phyloP scores from a whole-genome alignment of 2,888 invertebrate genomes.

The Cacoxenus indagator region DNA sequence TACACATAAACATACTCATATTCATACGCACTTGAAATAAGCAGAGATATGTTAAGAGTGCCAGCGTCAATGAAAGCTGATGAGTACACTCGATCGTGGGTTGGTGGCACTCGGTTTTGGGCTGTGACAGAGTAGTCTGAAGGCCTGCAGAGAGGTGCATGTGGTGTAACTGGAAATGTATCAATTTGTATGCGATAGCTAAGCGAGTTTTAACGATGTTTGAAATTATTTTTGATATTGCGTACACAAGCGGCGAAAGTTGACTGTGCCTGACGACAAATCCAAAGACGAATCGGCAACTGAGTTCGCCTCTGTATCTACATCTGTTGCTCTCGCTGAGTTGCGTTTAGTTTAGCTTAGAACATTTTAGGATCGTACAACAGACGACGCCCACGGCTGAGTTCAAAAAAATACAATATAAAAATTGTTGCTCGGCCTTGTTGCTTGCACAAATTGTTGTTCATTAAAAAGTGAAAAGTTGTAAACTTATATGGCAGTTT shows the following conservation, averaged over 20 bases:
- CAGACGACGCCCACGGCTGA: not conserved
- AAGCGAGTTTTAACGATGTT: slow-evolving; percentile 67
- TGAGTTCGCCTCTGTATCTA: not conserved
- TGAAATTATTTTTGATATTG: slow-evolving; percentile 59
- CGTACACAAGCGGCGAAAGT: slow-evolving; percentile 48
- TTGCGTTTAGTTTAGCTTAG: too few species aligned
- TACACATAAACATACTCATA: slow-evolving; percentile 24
- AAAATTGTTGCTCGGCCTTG: slow-evolving; percentile 33
- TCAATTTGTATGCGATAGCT: slow-evolving; percentile 66
- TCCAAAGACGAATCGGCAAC: not conserved
- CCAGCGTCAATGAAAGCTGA: slow-evolving; percentile 12
- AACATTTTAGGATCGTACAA: too few species aligned
- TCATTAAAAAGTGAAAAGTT: slow-evolving; percentile 57
- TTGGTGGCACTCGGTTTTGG: slow-evolving; percentile 28
- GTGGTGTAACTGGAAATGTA: slow-evolving; percentile 51
- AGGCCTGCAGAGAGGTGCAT: slow-evolving; percentile 12
- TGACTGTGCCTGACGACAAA: not conserved
- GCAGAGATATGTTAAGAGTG: slow-evolving; percentile 15
- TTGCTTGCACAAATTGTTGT: slow-evolving; percentile 58
- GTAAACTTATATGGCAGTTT: slow-evolving; percentile 49
- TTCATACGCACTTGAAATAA: not conserved
- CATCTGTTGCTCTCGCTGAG: not conserved
- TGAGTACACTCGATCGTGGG: not conserved
- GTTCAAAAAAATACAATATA: not conserved
- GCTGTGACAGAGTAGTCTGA: slow-evolving; percentile 23